A percentile compares a stretch with the other conserved stretches of the same genome.
Evolutionary conservation across 2,113 vertebrate species (phyloP).

Genomic region (Microcebus lehilahytsara): DNA sequence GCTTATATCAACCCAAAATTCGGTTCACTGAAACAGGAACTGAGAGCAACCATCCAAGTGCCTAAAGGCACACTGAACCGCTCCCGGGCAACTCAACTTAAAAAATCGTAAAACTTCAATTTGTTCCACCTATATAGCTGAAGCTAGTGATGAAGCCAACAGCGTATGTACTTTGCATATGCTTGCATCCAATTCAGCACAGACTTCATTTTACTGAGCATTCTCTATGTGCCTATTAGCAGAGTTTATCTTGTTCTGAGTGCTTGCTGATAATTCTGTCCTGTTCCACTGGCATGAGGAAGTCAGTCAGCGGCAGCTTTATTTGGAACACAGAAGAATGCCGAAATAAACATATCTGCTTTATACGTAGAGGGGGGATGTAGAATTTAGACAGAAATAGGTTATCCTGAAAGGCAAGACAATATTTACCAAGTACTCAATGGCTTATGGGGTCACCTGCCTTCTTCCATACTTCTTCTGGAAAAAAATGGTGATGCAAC

Average conservation of each 20-base stretch:
- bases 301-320: not conserved
- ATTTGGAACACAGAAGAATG: not conserved
- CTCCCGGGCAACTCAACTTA: not conserved
- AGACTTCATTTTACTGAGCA: not conserved
- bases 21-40: conserved; percentile 4
- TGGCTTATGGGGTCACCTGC: not conserved
- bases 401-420: not conserved
- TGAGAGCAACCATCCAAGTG: not conserved
- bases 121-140: not conserved
- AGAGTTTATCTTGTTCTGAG: not conserved
- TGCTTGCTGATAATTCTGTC: not conserved
- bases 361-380: not conserved
- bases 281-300: not conserved
- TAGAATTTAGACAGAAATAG: not conserved
- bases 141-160: not conserved
- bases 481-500: not conserved
- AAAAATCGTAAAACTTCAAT: not conserved
- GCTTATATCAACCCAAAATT: not conserved
- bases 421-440: not conserved
- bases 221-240: not conserved
- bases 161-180: not conserved
- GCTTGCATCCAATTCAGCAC: too few relatives aligned
- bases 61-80: not conserved
- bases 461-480: not conserved
- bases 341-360: not conserved